Evolutionary conservation across 2,113 vertebrate genomes (phyloP).

Genomic region (Ceyx cyanopectus): DNA sequence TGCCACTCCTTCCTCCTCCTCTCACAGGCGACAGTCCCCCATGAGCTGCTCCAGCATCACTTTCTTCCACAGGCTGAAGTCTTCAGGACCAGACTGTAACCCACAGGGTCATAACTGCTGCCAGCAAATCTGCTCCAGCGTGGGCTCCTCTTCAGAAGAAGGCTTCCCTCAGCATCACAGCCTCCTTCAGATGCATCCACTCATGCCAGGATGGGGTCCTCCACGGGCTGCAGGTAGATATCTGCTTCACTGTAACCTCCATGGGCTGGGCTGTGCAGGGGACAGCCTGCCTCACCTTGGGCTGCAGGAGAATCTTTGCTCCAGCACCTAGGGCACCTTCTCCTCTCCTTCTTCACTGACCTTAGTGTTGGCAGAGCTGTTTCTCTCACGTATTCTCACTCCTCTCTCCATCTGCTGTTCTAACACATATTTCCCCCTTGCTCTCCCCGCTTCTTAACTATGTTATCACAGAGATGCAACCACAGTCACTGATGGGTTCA

Average conservation of each 20-base stretch:
- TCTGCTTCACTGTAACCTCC: background rate
- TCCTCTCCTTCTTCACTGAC: background rate
- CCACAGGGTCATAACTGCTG: background rate
- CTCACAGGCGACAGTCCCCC: background rate
- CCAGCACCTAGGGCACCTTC: background rate
- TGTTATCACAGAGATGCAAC: background rate
- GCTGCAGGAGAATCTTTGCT: background rate
- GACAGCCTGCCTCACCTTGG: background rate
- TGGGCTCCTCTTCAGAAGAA: background rate
- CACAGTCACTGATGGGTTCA: background rate
- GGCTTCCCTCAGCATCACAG: background rate
- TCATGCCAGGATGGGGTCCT: no score
- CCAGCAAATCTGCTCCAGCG: background rate
- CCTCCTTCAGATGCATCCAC: no score
- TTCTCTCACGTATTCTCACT: background rate
- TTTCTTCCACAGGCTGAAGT: background rate
- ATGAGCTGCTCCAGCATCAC: accelerated
- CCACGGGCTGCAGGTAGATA: background rate
- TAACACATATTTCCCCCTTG: accelerated
- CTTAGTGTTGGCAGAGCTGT: background rate
- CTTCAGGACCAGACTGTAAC: background rate
- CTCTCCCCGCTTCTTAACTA: background rate
- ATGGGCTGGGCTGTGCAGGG: no score
- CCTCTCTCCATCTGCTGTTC: background rate
- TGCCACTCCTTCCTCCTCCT: background rate